phyloP scores from a whole-genome alignment of 2,888 invertebrate genomes.

The Hermaeophaga mercurialis region DNA sequence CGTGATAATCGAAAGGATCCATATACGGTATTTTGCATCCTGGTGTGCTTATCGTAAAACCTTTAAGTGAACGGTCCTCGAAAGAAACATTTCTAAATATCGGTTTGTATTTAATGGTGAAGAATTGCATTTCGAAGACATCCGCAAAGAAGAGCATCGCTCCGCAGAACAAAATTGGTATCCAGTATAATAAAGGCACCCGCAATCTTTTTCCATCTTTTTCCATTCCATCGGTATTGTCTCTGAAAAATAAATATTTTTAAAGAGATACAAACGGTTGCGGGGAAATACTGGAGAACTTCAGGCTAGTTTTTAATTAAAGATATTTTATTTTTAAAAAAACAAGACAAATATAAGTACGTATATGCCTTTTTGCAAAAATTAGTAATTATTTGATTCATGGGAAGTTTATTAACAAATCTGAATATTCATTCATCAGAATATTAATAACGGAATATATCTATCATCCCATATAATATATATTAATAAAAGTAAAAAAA shows the following conservation, averaged over 20 bases:
- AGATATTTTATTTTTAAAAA: too few relatives aligned
- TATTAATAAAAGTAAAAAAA: too few relatives aligned
- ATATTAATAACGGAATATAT: too few relatives aligned
- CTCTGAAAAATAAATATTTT: slow-evolving; percentile 36
- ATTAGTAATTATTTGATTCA: too few relatives aligned
- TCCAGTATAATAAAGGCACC: slow-evolving; percentile 45
- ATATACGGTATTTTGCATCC: slow-evolving; percentile 73
- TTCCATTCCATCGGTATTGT: slow-evolving; percentile 42
- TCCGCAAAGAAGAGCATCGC: slow-evolving; percentile 47
- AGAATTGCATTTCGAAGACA: slow-evolving; percentile 46
- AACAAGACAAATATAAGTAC: too few relatives aligned
- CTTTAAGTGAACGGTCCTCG: slow-evolving; percentile 17
- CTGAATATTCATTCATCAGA: too few relatives aligned
- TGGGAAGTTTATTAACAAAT: too few relatives aligned
- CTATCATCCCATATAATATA: too few relatives aligned
- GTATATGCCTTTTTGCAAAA: too few relatives aligned
- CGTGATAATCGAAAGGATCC: slow-evolving; percentile 64
- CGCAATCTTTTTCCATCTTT: slow-evolving; percentile 36
- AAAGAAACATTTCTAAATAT: background rate
- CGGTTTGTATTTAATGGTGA: slow-evolving; percentile 19
- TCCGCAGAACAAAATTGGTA: slow-evolving; percentile 43
- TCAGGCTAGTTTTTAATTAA: too few relatives aligned
- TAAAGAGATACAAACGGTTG: too few relatives aligned
- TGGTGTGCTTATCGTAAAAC: slow-evolving; percentile 41
- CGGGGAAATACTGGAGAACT: too few relatives aligned